Conservation (phyloP, 2,113 vertebrate species). For the Hemibagrus wyckioides region DNA sequence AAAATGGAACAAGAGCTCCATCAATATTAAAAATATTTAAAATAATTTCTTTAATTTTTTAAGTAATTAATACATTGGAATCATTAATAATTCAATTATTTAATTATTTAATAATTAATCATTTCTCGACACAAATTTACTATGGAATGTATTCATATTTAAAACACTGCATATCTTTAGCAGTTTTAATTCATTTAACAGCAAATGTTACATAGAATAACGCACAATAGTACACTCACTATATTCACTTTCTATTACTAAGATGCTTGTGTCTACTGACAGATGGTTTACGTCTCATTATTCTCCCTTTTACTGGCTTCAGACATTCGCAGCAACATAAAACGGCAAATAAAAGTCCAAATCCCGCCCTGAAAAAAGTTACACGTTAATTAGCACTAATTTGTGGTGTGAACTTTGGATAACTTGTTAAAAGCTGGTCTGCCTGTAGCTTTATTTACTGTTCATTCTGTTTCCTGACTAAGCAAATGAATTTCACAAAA, state of each 20-base stretch:
- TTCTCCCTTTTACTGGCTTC: not conserved
- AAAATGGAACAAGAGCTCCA: too few relatives aligned
- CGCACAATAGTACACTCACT: not conserved
- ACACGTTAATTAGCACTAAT: slow-evolving; percentile 8
- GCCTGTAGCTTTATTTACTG: slow-evolving; percentile 17
- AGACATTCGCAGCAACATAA: not conserved
- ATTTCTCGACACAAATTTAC: not conserved
- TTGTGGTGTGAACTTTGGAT: slow-evolving; percentile 24
- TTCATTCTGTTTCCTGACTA: slow-evolving; percentile 42
- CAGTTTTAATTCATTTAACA: too few relatives aligned
- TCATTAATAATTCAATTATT: too few relatives aligned
- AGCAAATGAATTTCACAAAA: slow-evolving; percentile 52
- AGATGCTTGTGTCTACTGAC: not conserved
- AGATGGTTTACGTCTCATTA: not conserved
- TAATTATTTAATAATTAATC: too few relatives aligned
- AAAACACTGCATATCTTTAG: too few relatives aligned
- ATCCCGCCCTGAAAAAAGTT: slow-evolving; percentile 16
- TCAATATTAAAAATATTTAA: too few relatives aligned
- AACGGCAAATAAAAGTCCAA: not conserved
- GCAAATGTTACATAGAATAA: too few relatives aligned
- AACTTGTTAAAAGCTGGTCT: slow-evolving; percentile 21
- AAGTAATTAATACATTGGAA: too few relatives aligned
- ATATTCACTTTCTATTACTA: not conserved
- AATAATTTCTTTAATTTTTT: too few relatives aligned
- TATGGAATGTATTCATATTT: not conserved